phyloP scores from a whole-genome alignment of 2,888 invertebrate genomes.

The Tuberolachnus salignus region DNA sequence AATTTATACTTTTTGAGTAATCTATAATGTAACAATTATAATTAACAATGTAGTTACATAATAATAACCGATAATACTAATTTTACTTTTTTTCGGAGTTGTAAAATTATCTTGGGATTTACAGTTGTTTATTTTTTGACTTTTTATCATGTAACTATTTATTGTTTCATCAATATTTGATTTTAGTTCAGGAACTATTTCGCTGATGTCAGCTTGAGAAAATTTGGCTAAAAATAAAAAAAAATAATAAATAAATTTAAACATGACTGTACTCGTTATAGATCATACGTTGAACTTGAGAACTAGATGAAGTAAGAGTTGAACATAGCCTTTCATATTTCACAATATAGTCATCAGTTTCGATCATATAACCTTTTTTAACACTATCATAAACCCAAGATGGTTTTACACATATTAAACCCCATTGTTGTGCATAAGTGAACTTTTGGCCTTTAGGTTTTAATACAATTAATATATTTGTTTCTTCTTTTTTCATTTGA shows the following conservation, averaged over 20 bases:
- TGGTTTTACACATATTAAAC: constrained; percentile 73
- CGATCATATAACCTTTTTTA: constrained; percentile 68
- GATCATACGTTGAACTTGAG: constrained; percentile 25
- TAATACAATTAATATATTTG: constrained; percentile 67
- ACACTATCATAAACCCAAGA: constrained; percentile 84
- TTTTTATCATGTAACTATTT: constrained; percentile 8
- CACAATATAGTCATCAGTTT: constrained; percentile 39
- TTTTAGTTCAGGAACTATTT: constrained; percentile 30
- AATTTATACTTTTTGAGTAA: constrained; percentile 58
- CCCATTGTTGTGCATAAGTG: constrained; percentile 67
- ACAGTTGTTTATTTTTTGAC: constrained; percentile 16
- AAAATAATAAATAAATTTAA: constrained; percentile 2
- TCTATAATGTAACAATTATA: constrained; percentile 6
- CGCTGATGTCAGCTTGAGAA: constrained; percentile 31
- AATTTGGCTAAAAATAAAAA: constrained; percentile 22
- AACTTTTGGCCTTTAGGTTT: constrained; percentile 75
- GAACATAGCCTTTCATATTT: constrained; percentile 41
- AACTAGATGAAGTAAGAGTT: constrained; percentile 27
- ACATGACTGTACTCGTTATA: not conserved
- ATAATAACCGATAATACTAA: constrained; percentile 35
- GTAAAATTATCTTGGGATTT: constrained; percentile 42
- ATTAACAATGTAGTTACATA: not conserved
- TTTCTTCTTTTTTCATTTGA: constrained; percentile 65
- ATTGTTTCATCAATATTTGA: constrained; percentile 40
- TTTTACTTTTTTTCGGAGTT: constrained; percentile 46